phyloP scores from a whole-genome alignment of 2,113 vertebrate species.

The Ranitomeya variabilis region DNA sequence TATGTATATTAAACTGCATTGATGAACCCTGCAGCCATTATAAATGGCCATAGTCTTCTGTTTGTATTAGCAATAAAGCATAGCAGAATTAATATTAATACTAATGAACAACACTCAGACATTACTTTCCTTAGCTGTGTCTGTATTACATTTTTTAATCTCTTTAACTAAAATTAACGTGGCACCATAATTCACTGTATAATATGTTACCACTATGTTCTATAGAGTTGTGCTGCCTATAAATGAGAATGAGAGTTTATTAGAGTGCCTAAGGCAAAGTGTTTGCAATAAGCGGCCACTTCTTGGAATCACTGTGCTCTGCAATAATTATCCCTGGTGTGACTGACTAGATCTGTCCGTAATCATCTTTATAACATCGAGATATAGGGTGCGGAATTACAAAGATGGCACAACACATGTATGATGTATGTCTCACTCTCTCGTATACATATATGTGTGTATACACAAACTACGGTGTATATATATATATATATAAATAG shows the following conservation, averaged over 20 bases:
- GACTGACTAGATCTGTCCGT: constrained; percentile 23
- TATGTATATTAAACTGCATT: background rate
- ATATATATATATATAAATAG: background rate
- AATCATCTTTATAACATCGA: constrained; percentile 17
- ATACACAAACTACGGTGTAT: background rate
- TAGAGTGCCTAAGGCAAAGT: constrained; percentile 5
- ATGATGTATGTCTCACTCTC: background rate
- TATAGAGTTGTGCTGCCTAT: constrained; percentile 6
- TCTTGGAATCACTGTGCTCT: constrained; percentile 18
- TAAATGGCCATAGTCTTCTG: background rate
- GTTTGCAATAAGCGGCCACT: constrained; percentile 22
- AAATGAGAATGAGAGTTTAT: constrained; percentile 13
- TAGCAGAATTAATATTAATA: background rate
- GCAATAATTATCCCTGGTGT: constrained; percentile 31
- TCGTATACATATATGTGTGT: too few species aligned
- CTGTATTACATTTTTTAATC: background rate
- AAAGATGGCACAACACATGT: background rate
- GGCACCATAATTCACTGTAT: background rate
- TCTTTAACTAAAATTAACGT: background rate
- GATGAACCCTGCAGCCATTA: background rate
- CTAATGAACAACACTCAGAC: background rate
- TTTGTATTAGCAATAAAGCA: background rate
- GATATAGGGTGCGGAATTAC: constrained; percentile 32
- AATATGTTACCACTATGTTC: constrained; percentile 16
- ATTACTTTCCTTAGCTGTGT: background rate